These are phyloP conservation scores for cattle (Bos taurus) DNA, from an alignment of 2,113 vertebrate species.

Conservation along the genomic window ARS-UCD2.0 NC_037356.1:47015501-47016000, in stretches of 20 bases:
- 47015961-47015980: rapidly evolving
- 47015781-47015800: background rate
- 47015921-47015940: rapidly evolving
- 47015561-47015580: conserved; percentile 30
- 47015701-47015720: background rate
- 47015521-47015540: background rate
- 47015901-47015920: rapidly evolving
- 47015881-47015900: rapidly evolving
- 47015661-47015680: background rate
- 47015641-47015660: conserved; percentile 63
- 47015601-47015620: conserved; percentile 67
- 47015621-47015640: conserved; percentile 69
- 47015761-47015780: rapidly evolving
- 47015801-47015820: background rate
- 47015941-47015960: rapidly evolving
- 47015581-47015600: conserved; percentile 64
- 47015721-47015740: background rate
- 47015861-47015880: background rate
- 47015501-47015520: background rate
- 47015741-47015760: background rate
- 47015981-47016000: rapidly evolving
- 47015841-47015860: rapidly evolving
- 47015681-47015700: conserved; percentile 10
- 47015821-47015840: rapidly evolving
- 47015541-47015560: background rate